Evolutionary conservation across 2,888 invertebrate genomes (phyloP).

Genomic region (Pinctada fucata): DNA sequence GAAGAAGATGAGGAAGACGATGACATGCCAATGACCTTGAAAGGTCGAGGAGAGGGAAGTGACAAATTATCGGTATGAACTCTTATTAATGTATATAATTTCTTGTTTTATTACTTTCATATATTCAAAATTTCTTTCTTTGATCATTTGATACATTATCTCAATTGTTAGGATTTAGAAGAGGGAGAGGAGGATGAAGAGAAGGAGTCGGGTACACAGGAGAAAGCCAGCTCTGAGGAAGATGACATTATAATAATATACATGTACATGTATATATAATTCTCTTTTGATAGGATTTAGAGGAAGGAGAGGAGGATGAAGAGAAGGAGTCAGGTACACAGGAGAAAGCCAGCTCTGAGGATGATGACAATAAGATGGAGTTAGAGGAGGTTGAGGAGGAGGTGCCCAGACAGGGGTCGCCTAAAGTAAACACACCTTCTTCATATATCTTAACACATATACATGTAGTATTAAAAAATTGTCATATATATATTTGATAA

Average conservation of each 20-base stretch:
- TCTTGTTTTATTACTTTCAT: neutral
- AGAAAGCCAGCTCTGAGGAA: constrained; percentile 42
- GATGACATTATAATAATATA: too few species aligned
- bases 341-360: constrained; percentile 46
- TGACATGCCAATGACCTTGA: constrained; percentile 54
- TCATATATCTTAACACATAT: too few species aligned
- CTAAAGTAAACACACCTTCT: constrained; percentile 14
- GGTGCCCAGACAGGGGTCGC: constrained; percentile 37
- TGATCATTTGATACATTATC: too few species aligned
- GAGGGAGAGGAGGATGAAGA: constrained; percentile 47
- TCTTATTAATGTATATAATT: neutral
- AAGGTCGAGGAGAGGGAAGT: constrained; percentile 43
- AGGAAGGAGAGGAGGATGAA: constrained; percentile 48
- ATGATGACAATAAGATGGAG: constrained; percentile 35
- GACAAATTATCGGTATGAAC: constrained; percentile 39
- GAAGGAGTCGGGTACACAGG: constrained; percentile 39
- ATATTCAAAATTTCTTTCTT: neutral
- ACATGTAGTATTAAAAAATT: too few species aligned
- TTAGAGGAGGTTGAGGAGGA: constrained; percentile 46
- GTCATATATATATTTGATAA: too few species aligned
- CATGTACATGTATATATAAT: too few species aligned
- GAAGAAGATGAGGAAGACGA: constrained; percentile 65
- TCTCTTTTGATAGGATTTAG: constrained; percentile 27
- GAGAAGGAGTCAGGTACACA: constrained; percentile 39
- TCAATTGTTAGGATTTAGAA: constrained; percentile 34